A percentile compares a stretch with the other conserved stretches of the same genome.
Evolutionary conservation across 2,113 vertebrate species (phyloP).

Genomic region (Catharus fuscescens): DNA sequence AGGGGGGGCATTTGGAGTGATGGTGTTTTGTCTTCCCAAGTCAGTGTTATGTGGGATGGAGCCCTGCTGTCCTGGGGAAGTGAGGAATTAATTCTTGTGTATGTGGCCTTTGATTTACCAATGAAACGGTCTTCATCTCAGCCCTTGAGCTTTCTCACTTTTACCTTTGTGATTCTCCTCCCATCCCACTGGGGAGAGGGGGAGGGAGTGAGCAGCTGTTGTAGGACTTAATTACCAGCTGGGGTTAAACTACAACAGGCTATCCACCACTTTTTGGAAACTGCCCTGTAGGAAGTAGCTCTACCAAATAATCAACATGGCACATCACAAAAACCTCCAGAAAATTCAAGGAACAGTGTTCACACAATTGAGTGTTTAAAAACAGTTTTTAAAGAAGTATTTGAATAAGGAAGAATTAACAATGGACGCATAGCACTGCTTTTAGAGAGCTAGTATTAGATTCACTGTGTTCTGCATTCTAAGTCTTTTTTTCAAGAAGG

Average conservation of each 20-base stretch:
- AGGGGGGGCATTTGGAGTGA: fast-evolving
- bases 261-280: not conserved
- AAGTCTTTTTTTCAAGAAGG: not conserved
- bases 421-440: not conserved
- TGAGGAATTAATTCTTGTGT: fast-evolving
- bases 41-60: fast-evolving
- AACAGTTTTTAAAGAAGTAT: not conserved
- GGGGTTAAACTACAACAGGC: not conserved
- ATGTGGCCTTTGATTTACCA: not conserved
- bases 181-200: not conserved
- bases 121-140: not conserved
- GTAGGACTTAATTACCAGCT: not conserved
- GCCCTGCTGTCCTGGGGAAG: not conserved
- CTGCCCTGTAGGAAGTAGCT: not conserved
- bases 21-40: not conserved
- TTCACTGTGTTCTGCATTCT: not conserved
- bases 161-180: not conserved
- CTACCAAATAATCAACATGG: not conserved
- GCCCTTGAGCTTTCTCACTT: not conserved
- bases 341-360: not conserved
- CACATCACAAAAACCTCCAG: not conserved
- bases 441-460: not conserved
- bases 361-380: not conserved
- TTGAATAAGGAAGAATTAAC: not conserved
- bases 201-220: not conserved